Percentiles rank a stretch among this genome's conserved stretches.
Conservation (phyloP, 2,113 vertebrate genomes). For the Psettodes erumei region DNA sequence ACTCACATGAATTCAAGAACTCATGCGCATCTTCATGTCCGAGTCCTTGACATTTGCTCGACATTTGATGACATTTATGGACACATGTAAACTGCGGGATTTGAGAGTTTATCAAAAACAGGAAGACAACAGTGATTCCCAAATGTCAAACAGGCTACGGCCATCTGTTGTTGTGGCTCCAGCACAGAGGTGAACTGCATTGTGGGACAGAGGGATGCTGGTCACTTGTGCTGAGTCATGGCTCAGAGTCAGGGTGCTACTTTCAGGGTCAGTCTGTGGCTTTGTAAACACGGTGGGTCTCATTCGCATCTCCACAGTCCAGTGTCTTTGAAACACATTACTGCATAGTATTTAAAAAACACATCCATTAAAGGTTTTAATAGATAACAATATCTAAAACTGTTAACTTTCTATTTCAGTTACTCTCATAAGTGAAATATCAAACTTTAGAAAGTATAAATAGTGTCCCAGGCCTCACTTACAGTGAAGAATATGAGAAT, state of each 20-base stretch:
- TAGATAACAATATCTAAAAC: too few species aligned
- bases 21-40: conserved; percentile 35
- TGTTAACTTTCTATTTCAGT: too few species aligned
- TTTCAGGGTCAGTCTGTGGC: not conserved
- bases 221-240: conserved; percentile 29
- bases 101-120: conserved; percentile 68
- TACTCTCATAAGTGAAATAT: too few species aligned
- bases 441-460: too few species aligned
- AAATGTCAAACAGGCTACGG: conserved; percentile 75
- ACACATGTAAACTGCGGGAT: conserved; percentile 71
- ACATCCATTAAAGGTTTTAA: too few species aligned
- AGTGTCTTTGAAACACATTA: too few species aligned
- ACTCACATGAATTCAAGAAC: conserved; percentile 5
- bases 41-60: conserved; percentile 82
- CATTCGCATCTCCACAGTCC: too few species aligned
- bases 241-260: not conserved
- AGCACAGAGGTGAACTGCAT: conserved; percentile 35
- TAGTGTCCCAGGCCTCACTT: too few species aligned
- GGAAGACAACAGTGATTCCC: conserved; percentile 54
- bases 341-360: too few species aligned
- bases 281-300: not conserved
- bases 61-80: conserved; percentile 85
- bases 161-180: conserved; percentile 75
- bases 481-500: too few species aligned
- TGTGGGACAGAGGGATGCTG: conserved; percentile 19